Base-by-base conservation (phyloP, 2,113 vertebrate species). In the Chaetodon trifascialis region DNA sequence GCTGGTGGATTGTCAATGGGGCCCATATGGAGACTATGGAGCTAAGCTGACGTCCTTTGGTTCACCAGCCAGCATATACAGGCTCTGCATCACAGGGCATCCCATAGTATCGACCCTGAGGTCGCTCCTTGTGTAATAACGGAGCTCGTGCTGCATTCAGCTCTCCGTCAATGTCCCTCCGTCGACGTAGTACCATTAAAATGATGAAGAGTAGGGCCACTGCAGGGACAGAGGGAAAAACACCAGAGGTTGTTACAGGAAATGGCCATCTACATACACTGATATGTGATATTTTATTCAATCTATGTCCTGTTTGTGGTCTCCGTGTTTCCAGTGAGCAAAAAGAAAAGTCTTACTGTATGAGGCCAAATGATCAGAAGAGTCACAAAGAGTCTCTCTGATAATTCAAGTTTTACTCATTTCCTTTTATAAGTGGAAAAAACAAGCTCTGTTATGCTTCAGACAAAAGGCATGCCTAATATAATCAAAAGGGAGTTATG, bases 1-100 rank as follows among this genome's bases (percentile, higher is more conserved):
- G 10, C 56, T 65, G 66, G 49, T 83, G 73, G 16, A 62, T 76
- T 78, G 14, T 70, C 15, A 86, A 70, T 47, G 34, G 54, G 25
- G 19, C 11, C 3, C 19, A 54, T 14, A 59, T 49, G 16, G 21
- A 72, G 23, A 75, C 40, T 14, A 44, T 17, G 25, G 64, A 70
- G 34, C 25, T 76, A 3, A 42, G 46, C 12, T 21, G 9, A 56
- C 11, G 73, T 77, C 60, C 54, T 76, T 65, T 25, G 14, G 8
- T 82, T 95, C 95, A 97, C 97, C 97, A 97, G 59, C 97, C 97
- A 0, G 97, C 95, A 11, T 98, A 98, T 16, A 97, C 94, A 0
- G 97, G 96, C 68, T 97, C 96, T 5, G 93, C 94, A 44, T 96
- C 96, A 63, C 95, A 95, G 0, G 83, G 94, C 7, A 95, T 90